Percentiles rank a stretch among this genome's conserved stretches.
Conservation (phyloP, 2,113 vertebrate genomes). For the Prochilodus magdalenae region DNA sequence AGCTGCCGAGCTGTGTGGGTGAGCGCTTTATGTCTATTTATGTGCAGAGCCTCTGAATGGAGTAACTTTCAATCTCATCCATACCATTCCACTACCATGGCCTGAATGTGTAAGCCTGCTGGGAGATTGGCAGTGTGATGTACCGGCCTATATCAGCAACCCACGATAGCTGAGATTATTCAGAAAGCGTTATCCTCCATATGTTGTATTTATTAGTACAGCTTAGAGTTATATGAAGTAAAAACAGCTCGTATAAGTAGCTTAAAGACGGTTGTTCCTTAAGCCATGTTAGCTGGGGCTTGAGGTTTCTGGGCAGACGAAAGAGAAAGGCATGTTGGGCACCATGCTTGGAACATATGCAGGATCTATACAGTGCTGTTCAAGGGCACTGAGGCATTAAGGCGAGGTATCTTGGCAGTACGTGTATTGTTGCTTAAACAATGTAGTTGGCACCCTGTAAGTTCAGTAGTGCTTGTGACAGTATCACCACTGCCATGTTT, state of each 20-base stretch:
- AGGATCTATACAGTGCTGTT: too few species aligned
- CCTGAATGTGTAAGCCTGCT: constrained; percentile 20
- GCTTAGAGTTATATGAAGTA: background rate
- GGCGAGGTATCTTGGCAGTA: too few species aligned
- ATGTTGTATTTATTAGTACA: constrained; percentile 1
- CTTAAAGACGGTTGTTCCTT: background rate
- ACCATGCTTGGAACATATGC: background rate
- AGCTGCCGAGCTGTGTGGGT: constrained; percentile 84
- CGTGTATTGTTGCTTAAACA: too few species aligned
- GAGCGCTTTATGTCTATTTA: constrained; percentile 47
- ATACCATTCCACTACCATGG: constrained; percentile 16
- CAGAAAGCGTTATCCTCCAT: background rate
- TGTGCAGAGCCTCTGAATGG: constrained; percentile 34
- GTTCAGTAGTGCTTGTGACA: too few species aligned
- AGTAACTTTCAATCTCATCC: constrained; percentile 5
- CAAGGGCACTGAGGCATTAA: too few species aligned
- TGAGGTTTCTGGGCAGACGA: background rate
- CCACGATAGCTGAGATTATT: background rate
- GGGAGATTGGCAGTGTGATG: background rate
- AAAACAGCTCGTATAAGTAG: background rate
- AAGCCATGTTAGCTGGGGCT: background rate
- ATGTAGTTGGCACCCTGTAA: too few species aligned
- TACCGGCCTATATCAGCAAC: background rate
- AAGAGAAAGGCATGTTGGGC: background rate
- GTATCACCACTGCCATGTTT: too few species aligned